Percentiles rank a stretch among this genome's conserved stretches.
phyloP scores from a whole-genome alignment of 2,113 vertebrate species.

The Muntiacus reevesi region DNA sequence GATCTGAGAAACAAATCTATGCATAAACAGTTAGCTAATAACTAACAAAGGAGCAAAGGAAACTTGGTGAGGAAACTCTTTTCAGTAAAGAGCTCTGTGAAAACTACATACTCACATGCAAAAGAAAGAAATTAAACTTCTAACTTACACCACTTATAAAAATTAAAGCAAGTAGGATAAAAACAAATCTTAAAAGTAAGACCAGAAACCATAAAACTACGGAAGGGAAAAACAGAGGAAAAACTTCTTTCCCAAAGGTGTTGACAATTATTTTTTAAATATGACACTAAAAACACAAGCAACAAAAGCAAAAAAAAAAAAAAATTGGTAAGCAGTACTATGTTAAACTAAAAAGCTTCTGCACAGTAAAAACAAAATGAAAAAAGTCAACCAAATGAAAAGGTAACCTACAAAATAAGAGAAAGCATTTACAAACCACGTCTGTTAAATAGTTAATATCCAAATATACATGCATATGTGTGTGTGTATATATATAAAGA shows the following conservation, averaged over 20 bases:
- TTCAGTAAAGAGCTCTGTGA: not conserved
- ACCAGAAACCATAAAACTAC: not conserved
- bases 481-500: not conserved
- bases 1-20: not conserved
- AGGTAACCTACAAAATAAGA: not conserved
- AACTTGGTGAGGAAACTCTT: not conserved
- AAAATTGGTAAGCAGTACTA: not conserved
- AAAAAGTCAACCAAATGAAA: not conserved
- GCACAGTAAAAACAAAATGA: not conserved
- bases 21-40: not conserved
- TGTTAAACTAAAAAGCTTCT: not conserved
- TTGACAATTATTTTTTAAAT: not conserved
- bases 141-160: not conserved
- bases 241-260: not conserved
- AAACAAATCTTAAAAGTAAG: not conserved
- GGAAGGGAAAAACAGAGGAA: not conserved
- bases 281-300: not conserved
- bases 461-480: not conserved
- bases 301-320: not conserved
- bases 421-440: not conserved
- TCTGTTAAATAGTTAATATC: not conserved
- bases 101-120: not conserved
- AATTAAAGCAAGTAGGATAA: not conserved
- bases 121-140: not conserved
- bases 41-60: not conserved